These are phyloP conservation scores for Palaemon carinicauda DNA, from an alignment of 1,140 invertebrate species.

Conservation along the genomic window DNA sequence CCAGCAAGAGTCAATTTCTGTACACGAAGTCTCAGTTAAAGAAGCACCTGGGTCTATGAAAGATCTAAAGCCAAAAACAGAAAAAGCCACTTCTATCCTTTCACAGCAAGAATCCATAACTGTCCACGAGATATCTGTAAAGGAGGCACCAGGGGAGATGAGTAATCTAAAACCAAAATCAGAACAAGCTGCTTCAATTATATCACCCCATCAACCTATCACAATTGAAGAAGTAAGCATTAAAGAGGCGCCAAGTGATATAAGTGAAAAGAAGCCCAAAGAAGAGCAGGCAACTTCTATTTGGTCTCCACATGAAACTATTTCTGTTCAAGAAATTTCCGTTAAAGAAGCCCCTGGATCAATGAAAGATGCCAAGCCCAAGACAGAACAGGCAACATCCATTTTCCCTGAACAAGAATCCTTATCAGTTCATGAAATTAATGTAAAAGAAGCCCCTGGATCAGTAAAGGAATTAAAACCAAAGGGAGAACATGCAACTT, in stretches of 20 bases:
- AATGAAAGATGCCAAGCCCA: constrained; percentile 19
- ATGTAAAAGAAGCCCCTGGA: constrained; percentile 15
- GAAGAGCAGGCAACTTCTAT: constrained; percentile 11
- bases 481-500: constrained; percentile 61
- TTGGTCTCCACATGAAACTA: constrained; percentile 11
- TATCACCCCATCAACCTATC: constrained; percentile 63
- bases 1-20: neutral
- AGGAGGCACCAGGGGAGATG: constrained; percentile 67
- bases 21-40: constrained; percentile 42
- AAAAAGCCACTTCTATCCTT: constrained; percentile 66
- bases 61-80: constrained; percentile 60
- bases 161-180: constrained; percentile 63
- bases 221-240: constrained; percentile 27
- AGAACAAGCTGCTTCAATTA: constrained; percentile 66
- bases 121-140: constrained; percentile 67
- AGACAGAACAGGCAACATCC: constrained; percentile 32
- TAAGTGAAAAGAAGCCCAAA: constrained; percentile 31
- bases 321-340: constrained; percentile 37
- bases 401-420: constrained; percentile 22
- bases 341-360: constrained; percentile 28
- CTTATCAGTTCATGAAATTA: constrained; percentile 25
- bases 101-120: constrained; percentile 67
- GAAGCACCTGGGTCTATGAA: constrained; percentile 66
- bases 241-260: constrained; percentile 13
- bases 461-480: constrained; percentile 14